Base-by-base conservation (phyloP, 35 echinoderm and acorn worm genomes). In the Ophiothrix spiculata region DNA sequence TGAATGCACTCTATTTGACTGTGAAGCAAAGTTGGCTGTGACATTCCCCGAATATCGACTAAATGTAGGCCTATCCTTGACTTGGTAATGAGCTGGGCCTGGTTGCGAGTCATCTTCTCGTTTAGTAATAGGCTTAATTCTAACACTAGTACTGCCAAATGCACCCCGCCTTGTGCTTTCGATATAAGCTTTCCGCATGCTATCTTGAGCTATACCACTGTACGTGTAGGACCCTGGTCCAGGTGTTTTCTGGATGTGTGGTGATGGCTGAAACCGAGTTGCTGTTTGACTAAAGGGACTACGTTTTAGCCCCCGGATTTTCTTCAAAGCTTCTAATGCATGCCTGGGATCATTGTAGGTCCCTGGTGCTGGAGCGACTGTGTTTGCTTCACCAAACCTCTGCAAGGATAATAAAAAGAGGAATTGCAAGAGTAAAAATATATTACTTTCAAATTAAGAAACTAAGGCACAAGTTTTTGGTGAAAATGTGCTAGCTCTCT, bases 321-420 rank as follows among this genome's bases (percentile, higher is more conserved):
- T 94, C 74, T 94, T 94, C 35, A 94, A 74, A 17, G 92, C 92
- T 85, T 99, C 96, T 40, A 99, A 77, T 6, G 96, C 85, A 77
- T 99, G 96, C n/a, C 96, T 87, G 77, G 96, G 96, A 83, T 99
- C 96, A 81, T 99, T 99, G 83, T 99, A 99, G 4, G 91, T 84
- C 1, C 96, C 96, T 16, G 96, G 96, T 42, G 96, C 89, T 29
- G 92, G 96, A 0, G 64, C 86, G 6, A 75, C 54, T 23, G 87
- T 84, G 39, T 78, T 88, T 1, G 49, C n/a, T 28, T 87, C 88
- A 35, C 23, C 17, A 83, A 99, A 99, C 74, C 96, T 77, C 96
- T 99, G 92, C 33, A 91, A 84, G 33, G 76, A n/a, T n/a, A n/a
- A n/a, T n/a, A n/a, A n/a, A n/a, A n/a, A n/a, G 29, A 69, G 6